A percentile compares a stretch with the other conserved stretches of the same genome.
These are phyloP conservation scores for Eurystomus glaucurus DNA, from an alignment of 2,797 vertebrate species.

Conservation along the genomic window DNA sequence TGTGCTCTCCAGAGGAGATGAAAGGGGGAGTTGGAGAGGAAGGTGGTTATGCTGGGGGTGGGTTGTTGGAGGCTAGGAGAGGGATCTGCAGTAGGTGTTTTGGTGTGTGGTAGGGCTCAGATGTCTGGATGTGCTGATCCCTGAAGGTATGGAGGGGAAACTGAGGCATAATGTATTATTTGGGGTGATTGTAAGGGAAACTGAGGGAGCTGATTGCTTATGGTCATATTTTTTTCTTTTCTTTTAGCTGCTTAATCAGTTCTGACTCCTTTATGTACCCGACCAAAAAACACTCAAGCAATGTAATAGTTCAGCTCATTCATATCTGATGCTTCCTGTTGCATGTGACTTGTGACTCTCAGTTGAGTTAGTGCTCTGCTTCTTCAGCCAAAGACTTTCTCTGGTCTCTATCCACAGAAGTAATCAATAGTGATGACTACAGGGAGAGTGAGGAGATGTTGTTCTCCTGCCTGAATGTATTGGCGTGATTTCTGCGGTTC, in stretches of 20 bases:
- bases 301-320: accelerated
- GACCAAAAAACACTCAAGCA: neutral
- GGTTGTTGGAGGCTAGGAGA: accelerated
- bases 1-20: neutral
- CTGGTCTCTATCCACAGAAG: neutral
- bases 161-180: neutral
- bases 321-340: neutral
- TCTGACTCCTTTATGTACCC: neutral
- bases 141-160: neutral
- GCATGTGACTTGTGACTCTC: neutral
- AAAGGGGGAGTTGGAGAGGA: neutral
- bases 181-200: neutral
- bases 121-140: neutral
- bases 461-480: neutral
- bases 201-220: neutral
- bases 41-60: accelerated
- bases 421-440: neutral
- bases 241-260: neutral
- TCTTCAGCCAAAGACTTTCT: neutral
- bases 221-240: accelerated
- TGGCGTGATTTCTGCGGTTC: neutral
- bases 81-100: neutral
- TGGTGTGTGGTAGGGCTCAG: neutral
- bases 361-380: neutral
- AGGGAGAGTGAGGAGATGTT: neutral